Evolutionary conservation across 2,797 vertebrate genomes (phyloP).

Genomic region (Gallinago solitaria): DNA sequence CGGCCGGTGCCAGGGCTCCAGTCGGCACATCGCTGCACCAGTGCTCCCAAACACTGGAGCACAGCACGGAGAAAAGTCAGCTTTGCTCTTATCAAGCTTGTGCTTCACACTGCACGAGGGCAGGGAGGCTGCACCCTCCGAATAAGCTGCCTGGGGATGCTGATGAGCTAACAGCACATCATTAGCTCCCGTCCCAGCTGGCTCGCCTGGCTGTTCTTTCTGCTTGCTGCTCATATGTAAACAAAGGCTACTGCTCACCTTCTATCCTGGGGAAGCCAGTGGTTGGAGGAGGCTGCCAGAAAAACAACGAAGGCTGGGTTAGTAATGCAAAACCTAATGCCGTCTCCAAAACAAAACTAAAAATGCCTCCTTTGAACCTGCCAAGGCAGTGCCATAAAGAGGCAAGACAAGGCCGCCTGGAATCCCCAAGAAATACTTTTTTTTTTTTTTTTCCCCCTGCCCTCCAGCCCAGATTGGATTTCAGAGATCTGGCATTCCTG

Average conservation of each 20-base stretch:
- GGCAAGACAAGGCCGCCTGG: background rate
- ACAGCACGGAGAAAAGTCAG: background rate
- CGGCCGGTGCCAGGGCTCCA: background rate
- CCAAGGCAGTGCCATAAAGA: background rate
- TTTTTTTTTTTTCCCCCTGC: too few relatives aligned
- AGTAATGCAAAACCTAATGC: slow-evolving; percentile 1
- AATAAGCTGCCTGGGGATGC: background rate
- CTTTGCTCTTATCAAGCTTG: background rate
- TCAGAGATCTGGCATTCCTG: background rate
- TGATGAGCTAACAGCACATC: background rate
- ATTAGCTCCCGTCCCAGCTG: background rate
- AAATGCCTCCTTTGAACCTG: background rate
- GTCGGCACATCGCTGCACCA: background rate
- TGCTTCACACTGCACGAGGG: background rate
- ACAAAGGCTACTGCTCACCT: slow-evolving; percentile 76
- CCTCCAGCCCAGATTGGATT: background rate
- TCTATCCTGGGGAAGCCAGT: slow-evolving; percentile 86
- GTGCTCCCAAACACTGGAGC: background rate
- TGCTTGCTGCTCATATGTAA: background rate
- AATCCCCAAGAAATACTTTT: background rate
- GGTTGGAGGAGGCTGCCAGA: slow-evolving; percentile 77
- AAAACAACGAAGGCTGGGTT: slow-evolving; percentile 48
- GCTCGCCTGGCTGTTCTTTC: background rate
- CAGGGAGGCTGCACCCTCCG: background rate
- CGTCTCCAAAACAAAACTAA: background rate